These are phyloP conservation scores for Leucoptera coffeella DNA, from an alignment of 2,888 invertebrate genomes.

Conservation along the genomic window DNA sequence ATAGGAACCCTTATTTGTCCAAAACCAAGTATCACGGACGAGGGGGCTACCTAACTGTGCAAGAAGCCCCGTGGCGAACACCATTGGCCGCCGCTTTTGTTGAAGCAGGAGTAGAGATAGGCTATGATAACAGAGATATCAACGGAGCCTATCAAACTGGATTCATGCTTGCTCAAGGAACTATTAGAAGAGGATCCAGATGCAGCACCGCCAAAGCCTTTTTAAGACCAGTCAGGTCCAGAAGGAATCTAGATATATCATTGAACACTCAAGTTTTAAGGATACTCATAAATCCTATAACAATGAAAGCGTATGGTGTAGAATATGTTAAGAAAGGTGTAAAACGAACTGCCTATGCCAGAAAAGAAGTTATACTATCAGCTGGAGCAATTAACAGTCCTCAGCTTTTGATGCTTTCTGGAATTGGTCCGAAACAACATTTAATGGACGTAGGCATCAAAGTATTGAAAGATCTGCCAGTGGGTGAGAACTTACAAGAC, in stretches of 20 bases:
- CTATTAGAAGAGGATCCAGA: slow-evolving; percentile 68
- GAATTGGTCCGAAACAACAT: slow-evolving; percentile 70
- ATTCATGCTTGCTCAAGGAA: slow-evolving; percentile 78
- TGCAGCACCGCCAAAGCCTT: slow-evolving; percentile 89
- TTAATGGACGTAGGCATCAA: slow-evolving; percentile 64
- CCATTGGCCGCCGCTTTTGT: slow-evolving; percentile 78
- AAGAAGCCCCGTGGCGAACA: slow-evolving; percentile 80
- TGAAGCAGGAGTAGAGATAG: slow-evolving; percentile 74
- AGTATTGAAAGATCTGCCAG: slow-evolving; percentile 67
- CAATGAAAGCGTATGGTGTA: slow-evolving; percentile 71
- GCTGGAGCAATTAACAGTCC: slow-evolving; percentile 91
- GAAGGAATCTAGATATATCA: slow-evolving; percentile 75
- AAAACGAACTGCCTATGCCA: slow-evolving; percentile 63
- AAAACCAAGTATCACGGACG: slow-evolving; percentile 62
- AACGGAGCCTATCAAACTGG: slow-evolving; percentile 76
- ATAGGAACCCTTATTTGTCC: slow-evolving; percentile 76
- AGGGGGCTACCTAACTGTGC: slow-evolving; percentile 72
- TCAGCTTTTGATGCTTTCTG: slow-evolving; percentile 87
- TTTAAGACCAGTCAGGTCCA: slow-evolving; percentile 65
- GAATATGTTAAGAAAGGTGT: slow-evolving; percentile 72
- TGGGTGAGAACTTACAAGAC: slow-evolving; percentile 81
- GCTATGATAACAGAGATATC: slow-evolving; percentile 77
- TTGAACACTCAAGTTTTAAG: slow-evolving; percentile 74
- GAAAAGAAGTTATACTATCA: slow-evolving; percentile 78
- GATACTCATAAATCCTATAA: slow-evolving; percentile 66